Conservation (phyloP, 2,797 vertebrate species). For the Gymnocypris eckloni region DNA sequence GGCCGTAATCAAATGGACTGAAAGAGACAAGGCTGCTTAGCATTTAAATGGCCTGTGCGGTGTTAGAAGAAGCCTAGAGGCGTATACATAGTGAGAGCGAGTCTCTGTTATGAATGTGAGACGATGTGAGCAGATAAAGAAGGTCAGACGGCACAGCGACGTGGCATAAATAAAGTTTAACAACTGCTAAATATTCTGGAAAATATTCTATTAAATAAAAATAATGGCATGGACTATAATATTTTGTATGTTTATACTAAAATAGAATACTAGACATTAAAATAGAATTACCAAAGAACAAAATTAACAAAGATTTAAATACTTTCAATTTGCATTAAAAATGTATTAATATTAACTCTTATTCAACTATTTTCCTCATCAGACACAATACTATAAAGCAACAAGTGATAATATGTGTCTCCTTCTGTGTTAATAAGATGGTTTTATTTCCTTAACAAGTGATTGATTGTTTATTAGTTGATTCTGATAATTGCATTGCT, state of each 20-base stretch:
- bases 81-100: slow-evolving; percentile 50
- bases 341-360: not conserved
- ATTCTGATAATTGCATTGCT: not conserved
- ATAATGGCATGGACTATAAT: too few species aligned
- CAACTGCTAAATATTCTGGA: not conserved
- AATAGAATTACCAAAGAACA: not conserved
- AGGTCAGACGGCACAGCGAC: not conserved
- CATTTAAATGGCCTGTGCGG: slow-evolving; percentile 78
- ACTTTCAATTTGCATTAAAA: not conserved
- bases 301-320: not conserved
- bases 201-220: not conserved
- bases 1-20: slow-evolving; percentile 71
- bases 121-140: slow-evolving; percentile 34
- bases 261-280: not conserved
- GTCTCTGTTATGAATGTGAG: slow-evolving; percentile 43
- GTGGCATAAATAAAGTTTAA: slow-evolving; percentile 11
- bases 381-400: not conserved
- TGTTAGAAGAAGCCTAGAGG: slow-evolving; percentile 40
- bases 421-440: not conserved
- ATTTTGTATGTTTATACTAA: not conserved
- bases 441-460: not conserved
- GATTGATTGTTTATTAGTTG: not conserved
- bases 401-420: not conserved
- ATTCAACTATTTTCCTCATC: not conserved
- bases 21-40: slow-evolving; percentile 79